Conservation (phyloP, 2,888 invertebrate species). For the Muscina levida region DNA sequence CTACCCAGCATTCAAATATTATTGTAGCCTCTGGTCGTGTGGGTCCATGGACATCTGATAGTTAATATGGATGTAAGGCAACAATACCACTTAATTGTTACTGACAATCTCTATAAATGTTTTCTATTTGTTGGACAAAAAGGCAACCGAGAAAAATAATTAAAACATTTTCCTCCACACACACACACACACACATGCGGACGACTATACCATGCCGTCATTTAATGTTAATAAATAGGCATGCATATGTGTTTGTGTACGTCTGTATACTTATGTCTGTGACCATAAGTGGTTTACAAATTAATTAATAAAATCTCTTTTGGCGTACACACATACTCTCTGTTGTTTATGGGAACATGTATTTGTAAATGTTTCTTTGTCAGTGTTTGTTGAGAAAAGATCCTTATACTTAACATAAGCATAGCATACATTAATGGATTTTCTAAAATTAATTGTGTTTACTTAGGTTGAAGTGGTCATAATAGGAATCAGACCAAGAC, state of each 20-base stretch:
- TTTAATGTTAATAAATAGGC: not conserved
- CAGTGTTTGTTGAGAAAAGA: too few species aligned
- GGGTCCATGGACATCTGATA: constrained; percentile 15
- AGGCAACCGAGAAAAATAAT: constrained; percentile 27
- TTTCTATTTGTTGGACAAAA: constrained; percentile 30
- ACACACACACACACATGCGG: too few species aligned
- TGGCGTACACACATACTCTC: not conserved
- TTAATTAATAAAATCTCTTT: constrained; percentile 59
- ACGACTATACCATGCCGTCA: too few species aligned
- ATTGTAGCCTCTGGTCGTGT: not conserved
- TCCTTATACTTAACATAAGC: too few species aligned
- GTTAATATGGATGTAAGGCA: not conserved
- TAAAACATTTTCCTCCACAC: constrained; percentile 35
- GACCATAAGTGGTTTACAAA: constrained; percentile 48
- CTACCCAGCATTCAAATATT: constrained; percentile 7
- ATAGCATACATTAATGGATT: constrained; percentile 52
- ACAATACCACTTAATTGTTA: constrained; percentile 36
- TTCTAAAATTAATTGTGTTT: constrained; percentile 61
- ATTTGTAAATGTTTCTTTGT: too few species aligned
- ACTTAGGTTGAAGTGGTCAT: constrained; percentile 43
- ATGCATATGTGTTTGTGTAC: not conserved
- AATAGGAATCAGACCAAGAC: not conserved
- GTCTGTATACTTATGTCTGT: not conserved
- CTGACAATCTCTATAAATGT: constrained; percentile 37
- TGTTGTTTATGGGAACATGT: too few species aligned